Evolutionary conservation across 2,113 vertebrate genomes (phyloP).

Genomic region (Pangasianodon hypophthalmus): DNA sequence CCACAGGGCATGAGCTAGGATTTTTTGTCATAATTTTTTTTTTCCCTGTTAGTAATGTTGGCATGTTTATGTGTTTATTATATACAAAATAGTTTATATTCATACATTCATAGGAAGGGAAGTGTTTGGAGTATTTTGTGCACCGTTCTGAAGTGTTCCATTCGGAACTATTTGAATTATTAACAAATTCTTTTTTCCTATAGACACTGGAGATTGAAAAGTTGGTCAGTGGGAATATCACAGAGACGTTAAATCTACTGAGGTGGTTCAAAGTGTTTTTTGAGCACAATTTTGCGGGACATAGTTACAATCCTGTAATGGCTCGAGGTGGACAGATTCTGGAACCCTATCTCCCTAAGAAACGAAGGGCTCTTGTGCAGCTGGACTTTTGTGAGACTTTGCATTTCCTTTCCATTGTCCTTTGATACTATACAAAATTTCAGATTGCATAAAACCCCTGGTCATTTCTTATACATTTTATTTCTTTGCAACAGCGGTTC

Average conservation of each 20-base stretch:
- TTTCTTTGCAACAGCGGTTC: conserved; percentile 19
- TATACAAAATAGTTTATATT: not conserved
- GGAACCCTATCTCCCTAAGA: not conserved
- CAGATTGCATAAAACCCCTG: not conserved
- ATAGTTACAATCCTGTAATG: conserved; percentile 77
- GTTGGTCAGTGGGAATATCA: conserved; percentile 79
- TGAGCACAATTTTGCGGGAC: conserved; percentile 76
- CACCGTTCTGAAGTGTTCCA: not conserved
- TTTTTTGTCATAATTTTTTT: not conserved
- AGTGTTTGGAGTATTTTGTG: not conserved
- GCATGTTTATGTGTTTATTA: not conserved
- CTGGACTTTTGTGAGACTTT: conserved; percentile 28
- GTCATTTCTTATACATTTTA: conserved; percentile 3
- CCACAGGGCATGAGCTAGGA: not conserved
- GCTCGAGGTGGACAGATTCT: conserved; percentile 81
- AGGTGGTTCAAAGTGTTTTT: conserved; percentile 88
- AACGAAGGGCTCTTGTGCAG: not conserved
- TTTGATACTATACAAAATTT: not conserved
- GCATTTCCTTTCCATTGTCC: not conserved
- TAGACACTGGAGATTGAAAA: conserved; percentile 74
- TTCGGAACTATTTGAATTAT: not conserved
- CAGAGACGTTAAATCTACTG: conserved; percentile 82
- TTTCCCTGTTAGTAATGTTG: not conserved
- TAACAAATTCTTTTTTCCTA: not conserved
- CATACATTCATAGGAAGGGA: not conserved